Base-by-base conservation (phyloP, 2,888 invertebrate genomes). In the Carterocephalus palaemon region DNA sequence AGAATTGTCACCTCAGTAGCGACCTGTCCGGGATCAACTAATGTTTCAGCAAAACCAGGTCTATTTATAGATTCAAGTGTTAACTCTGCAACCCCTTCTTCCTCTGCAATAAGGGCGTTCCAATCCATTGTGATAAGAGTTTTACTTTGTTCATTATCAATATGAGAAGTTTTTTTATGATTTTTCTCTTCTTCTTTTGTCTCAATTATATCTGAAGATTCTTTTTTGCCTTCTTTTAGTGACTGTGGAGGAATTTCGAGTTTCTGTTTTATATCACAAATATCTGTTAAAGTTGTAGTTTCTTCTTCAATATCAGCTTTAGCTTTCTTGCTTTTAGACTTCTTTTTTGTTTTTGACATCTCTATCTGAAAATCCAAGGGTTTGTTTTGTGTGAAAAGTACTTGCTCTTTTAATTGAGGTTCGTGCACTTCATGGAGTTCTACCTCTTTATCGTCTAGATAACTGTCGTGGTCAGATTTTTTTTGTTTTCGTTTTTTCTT, bases 1-100 rank as follows among this genome's bases (percentile, higher is more conserved):
- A 79, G 49, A 53, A 84, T 83, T 1, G 82, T 85, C 15, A 84
- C 83, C 64, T 86, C 85, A 40, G 82, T 77, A 2, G 83, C 82
- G 9, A 78, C 52, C 48, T 74, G 67, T 57, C 66, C 54, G 12
- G 51, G 19, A 36, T 53, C 48, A 16, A 39, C 26, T 9, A 51
- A 50, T 32, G 48, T 38, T 16, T 54, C 43, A 28, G 60, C 53
- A 13, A 54, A 41, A 38, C 55, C 58, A 6, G 62, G 52, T 50
- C 71, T 56, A 26, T 31, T 53, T 16, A 73, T 62, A 39, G 68
- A 60, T 52, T 76, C 69, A 33, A 67, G 50, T 24, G 59, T 52
- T 2, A 66, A 62, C 36, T 72, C 66, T 6, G 65, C 46, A 46
- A 67, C 50, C 20, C 58, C 64, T 62, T 82, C 78, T 60, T 86